These are phyloP conservation scores for Tilapia sparmanii DNA, from an alignment of 2,113 vertebrate genomes.

Conservation along the genomic window DNA sequence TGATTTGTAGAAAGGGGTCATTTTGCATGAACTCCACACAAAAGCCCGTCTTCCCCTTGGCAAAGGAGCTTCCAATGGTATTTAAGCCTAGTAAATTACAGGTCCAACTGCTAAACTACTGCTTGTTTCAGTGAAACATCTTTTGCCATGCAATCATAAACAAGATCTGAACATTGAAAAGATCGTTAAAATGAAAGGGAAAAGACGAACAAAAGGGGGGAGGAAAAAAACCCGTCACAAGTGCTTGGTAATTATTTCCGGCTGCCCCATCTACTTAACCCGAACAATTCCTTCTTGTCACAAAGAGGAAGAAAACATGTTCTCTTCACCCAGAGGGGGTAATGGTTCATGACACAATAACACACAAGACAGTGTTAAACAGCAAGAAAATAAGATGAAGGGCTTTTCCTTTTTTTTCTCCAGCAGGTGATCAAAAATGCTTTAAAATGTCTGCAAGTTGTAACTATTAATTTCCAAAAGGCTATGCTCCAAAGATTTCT, in stretches of 20 bases:
- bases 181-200: slow-evolving; percentile 56
- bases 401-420: not conserved
- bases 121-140: slow-evolving; percentile 74
- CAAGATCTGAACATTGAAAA: slow-evolving; percentile 54
- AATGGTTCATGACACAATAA: slow-evolving; percentile 55
- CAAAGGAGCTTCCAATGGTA: slow-evolving; percentile 77
- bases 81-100: slow-evolving; percentile 81
- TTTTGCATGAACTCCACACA: slow-evolving; percentile 83
- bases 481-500: not conserved
- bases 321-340: slow-evolving; percentile 56
- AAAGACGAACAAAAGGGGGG: slow-evolving; percentile 68
- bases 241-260: slow-evolving; percentile 86
- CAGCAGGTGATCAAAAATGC: not conserved
- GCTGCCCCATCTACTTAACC: slow-evolving; percentile 87
- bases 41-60: slow-evolving; percentile 77
- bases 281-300: slow-evolving; percentile 81
- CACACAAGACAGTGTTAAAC: slow-evolving; percentile 25
- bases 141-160: slow-evolving; percentile 65
- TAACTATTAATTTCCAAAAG: not conserved
- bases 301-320: slow-evolving; percentile 71
- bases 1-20: slow-evolving; percentile 88
- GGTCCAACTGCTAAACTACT: slow-evolving; percentile 76
- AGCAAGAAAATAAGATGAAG: not conserved
- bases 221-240: slow-evolving; percentile 39
- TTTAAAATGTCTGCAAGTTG: not conserved